Evolutionary conservation across 2,888 invertebrate genomes (phyloP).

Genomic region (Chrysina gloriosa): DNA sequence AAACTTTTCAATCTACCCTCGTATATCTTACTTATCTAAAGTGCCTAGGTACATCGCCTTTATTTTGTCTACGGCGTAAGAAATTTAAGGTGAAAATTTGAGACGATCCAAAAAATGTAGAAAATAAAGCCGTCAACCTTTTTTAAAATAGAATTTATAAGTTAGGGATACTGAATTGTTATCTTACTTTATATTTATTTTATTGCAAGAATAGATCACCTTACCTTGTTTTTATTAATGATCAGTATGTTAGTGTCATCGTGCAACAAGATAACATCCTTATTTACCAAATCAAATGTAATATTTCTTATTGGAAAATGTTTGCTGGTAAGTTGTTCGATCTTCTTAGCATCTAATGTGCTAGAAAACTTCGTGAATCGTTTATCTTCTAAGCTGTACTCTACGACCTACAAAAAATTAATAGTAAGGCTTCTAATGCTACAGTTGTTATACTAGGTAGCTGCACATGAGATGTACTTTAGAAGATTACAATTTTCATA

Average conservation of each 20-base stretch:
- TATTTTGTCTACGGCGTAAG: no score
- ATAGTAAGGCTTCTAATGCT: background rate
- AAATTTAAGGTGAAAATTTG: no score
- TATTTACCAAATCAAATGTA: constrained; percentile 71
- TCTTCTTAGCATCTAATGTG: constrained; percentile 66
- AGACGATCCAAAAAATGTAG: no score
- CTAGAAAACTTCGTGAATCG: constrained; percentile 75
- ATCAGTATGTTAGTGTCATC: constrained; percentile 79
- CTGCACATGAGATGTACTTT: no score
- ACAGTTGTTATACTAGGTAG: no score
- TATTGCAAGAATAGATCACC: background rate
- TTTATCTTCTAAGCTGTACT: constrained; percentile 76
- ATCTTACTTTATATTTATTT: background rate
- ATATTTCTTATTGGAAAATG: constrained; percentile 72
- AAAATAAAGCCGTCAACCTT: no score
- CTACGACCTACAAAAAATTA: constrained; percentile 72
- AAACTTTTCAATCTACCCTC: no score
- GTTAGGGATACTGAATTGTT: no score
- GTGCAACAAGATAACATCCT: constrained; percentile 76
- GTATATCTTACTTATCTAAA: no score
- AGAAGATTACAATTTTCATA: no score
- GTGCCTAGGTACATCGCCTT: no score
- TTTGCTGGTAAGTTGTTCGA: constrained; percentile 71
- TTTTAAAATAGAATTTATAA: no score
- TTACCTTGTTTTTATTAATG: constrained; percentile 69